Conservation (phyloP, 2,797 vertebrate species). For the Crocidura indochinensis region DNA sequence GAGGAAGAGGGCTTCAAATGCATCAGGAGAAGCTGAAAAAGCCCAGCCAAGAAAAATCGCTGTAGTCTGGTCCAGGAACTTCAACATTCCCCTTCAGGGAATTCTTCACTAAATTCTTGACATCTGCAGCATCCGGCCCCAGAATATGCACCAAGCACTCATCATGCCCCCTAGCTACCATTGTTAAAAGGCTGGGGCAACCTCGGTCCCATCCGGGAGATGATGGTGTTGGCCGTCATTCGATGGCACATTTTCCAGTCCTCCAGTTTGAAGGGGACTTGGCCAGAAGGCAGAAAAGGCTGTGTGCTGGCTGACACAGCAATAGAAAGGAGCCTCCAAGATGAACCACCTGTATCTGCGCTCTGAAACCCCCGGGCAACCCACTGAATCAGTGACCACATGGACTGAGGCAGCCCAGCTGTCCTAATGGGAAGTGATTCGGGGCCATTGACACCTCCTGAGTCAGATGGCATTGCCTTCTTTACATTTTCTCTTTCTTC, state of each 20-base stretch:
- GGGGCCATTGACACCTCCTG: conserved; percentile 4
- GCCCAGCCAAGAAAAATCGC: conserved; percentile 18
- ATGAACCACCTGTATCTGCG: conserved; percentile 86
- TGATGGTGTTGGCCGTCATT: neutral
- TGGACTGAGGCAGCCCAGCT: conserved; percentile 72
- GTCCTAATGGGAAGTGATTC: conserved; percentile 68
- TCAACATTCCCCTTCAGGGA: neutral
- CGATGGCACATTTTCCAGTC: conserved; percentile 53
- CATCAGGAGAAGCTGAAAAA: neutral
- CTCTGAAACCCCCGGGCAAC: conserved; percentile 69
- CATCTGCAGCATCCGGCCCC: neutral
- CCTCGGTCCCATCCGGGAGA: neutral
- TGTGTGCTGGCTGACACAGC: conserved; percentile 66
- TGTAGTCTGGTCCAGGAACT: neutral
- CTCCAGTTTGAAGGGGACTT: conserved; percentile 24
- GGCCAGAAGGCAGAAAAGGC: conserved; percentile 70
- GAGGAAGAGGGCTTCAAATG: neutral
- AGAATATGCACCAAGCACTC: too few relatives aligned
- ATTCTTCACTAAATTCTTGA: neutral
- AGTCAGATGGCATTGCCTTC: neutral
- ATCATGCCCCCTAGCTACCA: neutral
- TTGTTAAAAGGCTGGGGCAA: neutral
- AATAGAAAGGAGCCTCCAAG: conserved; percentile 72
- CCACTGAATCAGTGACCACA: conserved; percentile 85
- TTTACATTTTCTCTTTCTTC: neutral